A percentile compares a stretch with the other conserved stretches of the same genome.
Evolutionary conservation across 2,113 vertebrate genomes (phyloP).

Genomic region (Parotia lawesii): DNA sequence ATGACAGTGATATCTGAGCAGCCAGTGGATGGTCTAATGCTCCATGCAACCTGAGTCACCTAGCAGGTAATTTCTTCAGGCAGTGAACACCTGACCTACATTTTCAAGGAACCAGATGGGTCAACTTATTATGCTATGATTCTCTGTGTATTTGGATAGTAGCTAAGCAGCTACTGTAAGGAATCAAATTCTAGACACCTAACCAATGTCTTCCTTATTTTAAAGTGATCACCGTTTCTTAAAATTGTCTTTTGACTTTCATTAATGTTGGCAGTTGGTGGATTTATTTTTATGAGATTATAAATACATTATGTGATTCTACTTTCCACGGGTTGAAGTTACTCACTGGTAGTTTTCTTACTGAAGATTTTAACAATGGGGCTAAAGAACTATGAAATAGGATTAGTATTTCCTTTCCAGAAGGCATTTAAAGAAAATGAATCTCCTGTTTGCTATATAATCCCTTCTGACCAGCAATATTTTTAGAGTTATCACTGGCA

Average conservation of each 20-base stretch:
- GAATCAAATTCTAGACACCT: background rate
- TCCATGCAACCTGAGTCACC: background rate
- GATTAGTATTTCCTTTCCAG: background rate
- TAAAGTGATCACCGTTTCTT: background rate
- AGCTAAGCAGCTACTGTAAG: background rate
- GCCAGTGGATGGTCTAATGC: background rate
- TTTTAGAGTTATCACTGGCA: background rate
- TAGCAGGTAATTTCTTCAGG: background rate
- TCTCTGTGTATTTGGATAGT: background rate
- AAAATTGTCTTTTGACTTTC: background rate
- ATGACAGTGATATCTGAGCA: conserved; percentile 4
- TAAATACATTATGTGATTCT: background rate
- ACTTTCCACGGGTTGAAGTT: background rate
- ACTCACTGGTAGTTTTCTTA: background rate
- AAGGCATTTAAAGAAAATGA: background rate
- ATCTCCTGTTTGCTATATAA: background rate
- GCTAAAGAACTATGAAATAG: background rate
- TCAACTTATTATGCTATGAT: background rate
- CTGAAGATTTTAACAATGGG: background rate
- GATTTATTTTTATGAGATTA: background rate
- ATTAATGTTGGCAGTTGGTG: background rate
- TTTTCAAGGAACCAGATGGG: background rate
- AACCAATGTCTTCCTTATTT: background rate
- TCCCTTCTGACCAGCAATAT: background rate
- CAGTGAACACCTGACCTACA: background rate